phyloP scores from a whole-genome alignment of 1,140 invertebrate genomes.

The Plectrocnemia conspersa region DNA sequence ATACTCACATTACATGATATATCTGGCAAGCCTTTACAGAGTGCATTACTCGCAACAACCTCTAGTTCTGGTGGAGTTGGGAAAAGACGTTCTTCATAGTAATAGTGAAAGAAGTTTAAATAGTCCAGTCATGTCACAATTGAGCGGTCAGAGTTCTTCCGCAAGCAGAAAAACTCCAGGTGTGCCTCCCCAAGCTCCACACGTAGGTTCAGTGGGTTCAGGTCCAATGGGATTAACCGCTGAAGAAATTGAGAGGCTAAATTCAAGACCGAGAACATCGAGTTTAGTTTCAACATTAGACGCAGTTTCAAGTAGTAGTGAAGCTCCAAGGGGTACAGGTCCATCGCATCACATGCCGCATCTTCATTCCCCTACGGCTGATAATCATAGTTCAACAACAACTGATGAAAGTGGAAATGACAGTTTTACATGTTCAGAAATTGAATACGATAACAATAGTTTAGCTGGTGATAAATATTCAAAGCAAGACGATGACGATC shows the following conservation, averaged over 20 bases:
- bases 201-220: conserved; percentile 55
- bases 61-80: conserved; percentile 80
- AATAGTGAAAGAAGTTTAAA: conserved; percentile 87
- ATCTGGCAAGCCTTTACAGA: conserved; percentile 85
- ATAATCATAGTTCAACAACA: conserved; percentile 76
- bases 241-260: conserved; percentile 88
- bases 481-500: conserved; percentile 63
- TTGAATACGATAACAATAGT: conserved; percentile 91
- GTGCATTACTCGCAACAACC: conserved; percentile 79
- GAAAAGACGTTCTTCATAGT: conserved; percentile 75
- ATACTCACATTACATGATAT: conserved; percentile 91
- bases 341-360: conserved; percentile 60
- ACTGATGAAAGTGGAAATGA: conserved; percentile 95
- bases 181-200: conserved; percentile 56
- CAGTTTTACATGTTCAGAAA: conserved; percentile 96
- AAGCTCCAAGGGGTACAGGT: conserved; percentile 64
- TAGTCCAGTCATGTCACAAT: conserved; percentile 84
- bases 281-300: conserved; percentile 89
- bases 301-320: conserved; percentile 87
- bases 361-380: conserved; percentile 64
- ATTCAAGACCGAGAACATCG: conserved; percentile 76
- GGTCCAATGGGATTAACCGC: conserved; percentile 79
- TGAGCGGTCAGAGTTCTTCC: conserved; percentile 77
- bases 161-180: conserved; percentile 63
- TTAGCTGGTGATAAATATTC: conserved; percentile 76